Evolutionary conservation across 2,113 vertebrate genomes (phyloP), one percentile per base, ranked within the genome.

Genomic region (Neoarius graeffei): DNA sequence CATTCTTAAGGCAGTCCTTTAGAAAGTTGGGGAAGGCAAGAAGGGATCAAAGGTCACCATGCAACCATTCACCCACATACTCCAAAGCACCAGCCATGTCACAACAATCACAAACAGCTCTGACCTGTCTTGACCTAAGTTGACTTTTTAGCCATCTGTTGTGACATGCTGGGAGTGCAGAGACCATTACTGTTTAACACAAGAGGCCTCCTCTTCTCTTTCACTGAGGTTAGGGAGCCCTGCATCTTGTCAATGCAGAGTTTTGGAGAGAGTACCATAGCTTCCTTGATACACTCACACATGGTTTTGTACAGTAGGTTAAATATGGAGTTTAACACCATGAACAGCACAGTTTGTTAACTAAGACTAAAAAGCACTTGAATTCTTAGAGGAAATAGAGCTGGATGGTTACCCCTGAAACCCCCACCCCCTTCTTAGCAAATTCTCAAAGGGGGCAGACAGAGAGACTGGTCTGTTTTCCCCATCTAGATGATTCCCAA

Each of bases 71-170:
- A 94, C 93, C 93, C 93, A 93, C 93, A 92, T 35, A 57, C 83
- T 81, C 57, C 86, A 81, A 89, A 89, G 91, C 91, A 93, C 88
- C 88, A 90, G 88, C 88, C 90, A 62, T 93, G 92, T 95, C 92
- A 94, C 91, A 94, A 94, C 92, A 94, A 94, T 91, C 91, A 87
- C 88, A 91, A 94, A 94, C 94, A 94, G 92, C 92, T 88, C 86
- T 86, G 90, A 92, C 91, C 92, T 52, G 9, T 82, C 76, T 83
- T 94, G 90, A 94, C 94, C 94, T 91, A 11, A 74, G 88, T 83
- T 73, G 88, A 91, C 91, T 93, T 91, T 92, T 88, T 60, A 64
- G 90, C 94, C 95, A 95, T 95, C 94, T 95, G 94, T 91, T 92
- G 87, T 84, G 86, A 89, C 71, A 82, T 90, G 85, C 57, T 54